Conservation (phyloP, 35 echinoderm and acorn worm genomes). For the Eucidaris tribuloides region DNA sequence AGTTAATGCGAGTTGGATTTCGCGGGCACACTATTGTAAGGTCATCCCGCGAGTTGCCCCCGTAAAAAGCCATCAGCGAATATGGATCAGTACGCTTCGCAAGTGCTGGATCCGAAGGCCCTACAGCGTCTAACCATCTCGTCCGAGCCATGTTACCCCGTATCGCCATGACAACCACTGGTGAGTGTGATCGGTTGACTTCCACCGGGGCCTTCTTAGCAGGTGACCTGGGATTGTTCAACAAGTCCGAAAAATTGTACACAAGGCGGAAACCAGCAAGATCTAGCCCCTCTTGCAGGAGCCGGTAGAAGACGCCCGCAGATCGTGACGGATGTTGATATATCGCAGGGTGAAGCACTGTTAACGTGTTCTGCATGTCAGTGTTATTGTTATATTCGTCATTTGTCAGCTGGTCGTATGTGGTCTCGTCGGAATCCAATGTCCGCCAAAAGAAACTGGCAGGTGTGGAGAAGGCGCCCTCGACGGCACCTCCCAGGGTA, state of each 20-base stretch:
- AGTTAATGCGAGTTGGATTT: slow-evolving; percentile 77
- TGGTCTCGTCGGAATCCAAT: slow-evolving; percentile 53
- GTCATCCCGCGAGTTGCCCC: slow-evolving; percentile 68
- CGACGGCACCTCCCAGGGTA: slow-evolving; percentile 5
- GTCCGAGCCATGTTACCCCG: slow-evolving; percentile 71
- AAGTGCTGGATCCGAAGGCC: slow-evolving; percentile 81
- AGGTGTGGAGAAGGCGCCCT: slow-evolving; percentile 37
- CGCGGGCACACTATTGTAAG: slow-evolving; percentile 74
- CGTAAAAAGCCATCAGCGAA: slow-evolving; percentile 79
- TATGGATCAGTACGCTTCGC: slow-evolving; percentile 86
- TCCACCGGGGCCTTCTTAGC: neutral
- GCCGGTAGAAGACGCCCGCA: slow-evolving; percentile 66
- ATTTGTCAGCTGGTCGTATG: slow-evolving; percentile 18
- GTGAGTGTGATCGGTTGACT: neutral
- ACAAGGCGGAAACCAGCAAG: slow-evolving; percentile 66
- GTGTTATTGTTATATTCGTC: slow-evolving; percentile 41
- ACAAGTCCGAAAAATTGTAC: slow-evolving; percentile 53
- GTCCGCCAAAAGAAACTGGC: slow-evolving; percentile 93
- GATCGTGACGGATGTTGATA: slow-evolving; percentile 48
- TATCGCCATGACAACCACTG: slow-evolving; percentile 64
- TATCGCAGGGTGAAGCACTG: slow-evolving; percentile 62
- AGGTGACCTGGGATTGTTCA: neutral
- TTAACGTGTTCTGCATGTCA: slow-evolving; percentile 88
- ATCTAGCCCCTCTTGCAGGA: slow-evolving; percentile 82
- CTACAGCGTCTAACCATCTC: slow-evolving; percentile 72